Base-by-base conservation (phyloP, 2,113 vertebrate species). In the Leucosticte australis region DNA sequence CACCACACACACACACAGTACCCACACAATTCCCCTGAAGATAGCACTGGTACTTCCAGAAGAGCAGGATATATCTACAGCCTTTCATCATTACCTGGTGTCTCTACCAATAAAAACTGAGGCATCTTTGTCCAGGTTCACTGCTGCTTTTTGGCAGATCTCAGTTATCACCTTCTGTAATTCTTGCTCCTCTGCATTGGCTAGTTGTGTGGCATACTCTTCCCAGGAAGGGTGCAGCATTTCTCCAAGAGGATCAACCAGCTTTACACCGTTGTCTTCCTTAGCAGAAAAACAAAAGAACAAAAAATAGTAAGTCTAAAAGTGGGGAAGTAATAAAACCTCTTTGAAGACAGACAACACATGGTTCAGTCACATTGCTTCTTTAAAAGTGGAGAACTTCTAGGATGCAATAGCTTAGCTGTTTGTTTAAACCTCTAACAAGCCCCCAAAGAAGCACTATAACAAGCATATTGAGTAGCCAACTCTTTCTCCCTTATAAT, bases 251-350 rank as follows among this genome's bases (percentile, higher is more conserved):
- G 99, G 99, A 95, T 99, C 99, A 20, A 99, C 92, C 65, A 99
- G 95, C 93, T 99, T 99, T 64, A 99, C 98, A 5, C 99, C 99
- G 50, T 99, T 99, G 91, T 99, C 99, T 94, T 99, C 99, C 99
- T 99, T 95, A 60, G 87, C 26, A 60, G 75, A 75, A 95, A 56
- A 67, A 78, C 1, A 91, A 88, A 7, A 81, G 10, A 77, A 57
- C 6, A 39, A 24, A 84, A 80, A 20, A 23, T 0, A 90, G 5
- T 64, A 52, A 78, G 31, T 12, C 39, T 71, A 19, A 27, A 78
- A 77, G 52, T 8, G 1, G 24, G 8, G 44, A 80, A 65, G 24
- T 28, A 18, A 28, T 17, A 49, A 78, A 64, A 63, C 4, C 13
- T 52, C 50, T 85, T 52, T 63, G 46, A 89, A 90, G 63, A 80